phyloP scores from a whole-genome alignment of 2,113 vertebrate species.

The Lipotes vexillifer region DNA sequence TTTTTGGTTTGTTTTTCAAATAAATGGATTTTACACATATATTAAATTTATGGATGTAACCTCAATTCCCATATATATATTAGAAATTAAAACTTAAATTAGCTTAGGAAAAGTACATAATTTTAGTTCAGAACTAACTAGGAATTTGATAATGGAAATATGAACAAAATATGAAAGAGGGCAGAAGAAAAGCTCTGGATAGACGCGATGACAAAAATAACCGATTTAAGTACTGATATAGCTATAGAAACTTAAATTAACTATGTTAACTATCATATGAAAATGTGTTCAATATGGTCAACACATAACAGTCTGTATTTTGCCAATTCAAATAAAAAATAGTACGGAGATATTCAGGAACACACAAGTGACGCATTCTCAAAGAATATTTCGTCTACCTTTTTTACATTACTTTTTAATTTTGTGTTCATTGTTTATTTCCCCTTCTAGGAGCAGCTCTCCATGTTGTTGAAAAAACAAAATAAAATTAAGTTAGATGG shows the following conservation, averaged over 20 bases:
- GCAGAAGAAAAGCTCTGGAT: neutral
- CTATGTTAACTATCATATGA: neutral
- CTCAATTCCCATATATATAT: neutral
- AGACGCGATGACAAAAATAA: neutral
- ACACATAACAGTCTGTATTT: neutral
- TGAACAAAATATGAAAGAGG: neutral
- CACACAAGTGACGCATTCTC: neutral
- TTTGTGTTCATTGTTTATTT: neutral
- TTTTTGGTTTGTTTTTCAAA: neutral
- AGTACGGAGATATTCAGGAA: neutral
- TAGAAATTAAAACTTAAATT: neutral
- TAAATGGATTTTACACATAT: neutral
- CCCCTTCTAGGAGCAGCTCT: neutral
- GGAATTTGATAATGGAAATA: neutral
- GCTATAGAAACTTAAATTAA: neutral
- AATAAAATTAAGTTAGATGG: neutral
- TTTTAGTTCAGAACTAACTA: neutral
- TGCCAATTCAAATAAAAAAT: neutral
- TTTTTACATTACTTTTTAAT: neutral
- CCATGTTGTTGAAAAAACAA: neutral
- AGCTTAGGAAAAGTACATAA: neutral
- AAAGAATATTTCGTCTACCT: neutral
- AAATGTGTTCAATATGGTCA: neutral
- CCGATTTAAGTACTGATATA: neutral
- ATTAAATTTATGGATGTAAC: neutral